Evolutionary conservation across 2,888 invertebrate genomes (phyloP).

Genomic region (Pseudolycoriella hygida): DNA sequence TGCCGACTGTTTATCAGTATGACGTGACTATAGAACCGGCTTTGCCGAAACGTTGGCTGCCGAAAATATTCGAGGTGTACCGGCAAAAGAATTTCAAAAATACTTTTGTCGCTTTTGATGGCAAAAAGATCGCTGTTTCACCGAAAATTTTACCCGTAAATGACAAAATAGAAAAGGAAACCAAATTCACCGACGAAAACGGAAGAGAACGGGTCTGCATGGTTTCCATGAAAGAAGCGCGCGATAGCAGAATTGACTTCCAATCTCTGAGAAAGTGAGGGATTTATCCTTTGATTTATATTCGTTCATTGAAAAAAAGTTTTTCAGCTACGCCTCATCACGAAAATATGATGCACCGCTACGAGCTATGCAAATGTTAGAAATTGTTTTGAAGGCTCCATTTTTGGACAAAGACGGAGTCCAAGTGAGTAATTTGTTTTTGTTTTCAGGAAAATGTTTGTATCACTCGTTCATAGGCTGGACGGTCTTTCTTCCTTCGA

Average conservation of each 20-base stretch:
- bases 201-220: not conserved
- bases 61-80: conserved; percentile 30
- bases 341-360: not conserved
- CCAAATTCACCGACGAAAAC: conserved; percentile 7
- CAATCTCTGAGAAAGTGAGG: not conserved
- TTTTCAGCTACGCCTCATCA: not conserved
- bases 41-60: conserved; percentile 43
- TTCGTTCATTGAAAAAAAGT: not conserved
- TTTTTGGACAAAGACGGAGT: not conserved
- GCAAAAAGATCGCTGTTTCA: conserved; percentile 45
- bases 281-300: not conserved
- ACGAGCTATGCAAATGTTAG: conserved; percentile 1
- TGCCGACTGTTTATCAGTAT: conserved; percentile 46
- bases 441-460: not conserved
- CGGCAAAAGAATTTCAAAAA: conserved; percentile 26
- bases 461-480: conserved; percentile 18
- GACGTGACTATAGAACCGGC: conserved; percentile 52
- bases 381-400: conserved; percentile 1
- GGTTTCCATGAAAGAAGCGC: not conserved
- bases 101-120: conserved; percentile 50
- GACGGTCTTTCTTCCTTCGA: conserved; percentile 61
- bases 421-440: not conserved
- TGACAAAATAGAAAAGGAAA: not conserved
- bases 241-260: not conserved
- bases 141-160: conserved; percentile 11